These are phyloP conservation scores for Nothocercus julius DNA, from an alignment of 2,113 vertebrate species.

Conservation along the genomic window DNA sequence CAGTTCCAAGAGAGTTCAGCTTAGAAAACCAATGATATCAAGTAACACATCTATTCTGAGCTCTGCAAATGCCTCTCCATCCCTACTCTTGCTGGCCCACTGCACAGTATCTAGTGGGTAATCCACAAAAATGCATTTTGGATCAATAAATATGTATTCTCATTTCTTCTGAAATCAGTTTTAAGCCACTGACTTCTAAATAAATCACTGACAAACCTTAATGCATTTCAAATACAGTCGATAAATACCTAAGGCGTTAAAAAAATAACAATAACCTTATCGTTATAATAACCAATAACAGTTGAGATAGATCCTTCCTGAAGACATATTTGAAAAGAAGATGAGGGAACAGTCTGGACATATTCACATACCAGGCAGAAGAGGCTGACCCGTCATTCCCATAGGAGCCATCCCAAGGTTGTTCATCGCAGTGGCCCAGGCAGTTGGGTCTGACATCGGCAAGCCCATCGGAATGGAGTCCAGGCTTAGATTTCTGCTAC, in stretches of 20 bases:
- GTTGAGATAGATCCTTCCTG: not conserved
- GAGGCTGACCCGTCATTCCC: slow-evolving; percentile 88
- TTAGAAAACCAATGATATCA: not conserved
- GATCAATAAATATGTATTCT: not conserved
- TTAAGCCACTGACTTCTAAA: not conserved
- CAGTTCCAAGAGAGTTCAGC: not conserved
- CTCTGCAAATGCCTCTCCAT: not conserved
- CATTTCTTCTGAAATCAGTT: not conserved
- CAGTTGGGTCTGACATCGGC: slow-evolving; percentile 90
- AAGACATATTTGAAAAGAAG: not conserved
- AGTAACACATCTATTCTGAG: not conserved
- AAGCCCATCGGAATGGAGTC: slow-evolving; percentile 89
- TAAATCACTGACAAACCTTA: not conserved
- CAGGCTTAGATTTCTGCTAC: slow-evolving; percentile 84
- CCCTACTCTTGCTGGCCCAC: not conserved
- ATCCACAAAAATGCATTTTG: not conserved
- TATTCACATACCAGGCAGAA: slow-evolving; percentile 86
- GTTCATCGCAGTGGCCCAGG: slow-evolving; percentile 98
- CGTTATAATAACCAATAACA: too few species aligned
- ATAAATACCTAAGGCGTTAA: not conserved
- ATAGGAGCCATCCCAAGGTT: slow-evolving; percentile 95
- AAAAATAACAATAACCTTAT: not conserved
- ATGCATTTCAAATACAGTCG: not conserved
- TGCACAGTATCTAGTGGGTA: not conserved
- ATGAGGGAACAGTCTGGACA: not conserved